A percentile compares a stretch with the other conserved stretches of the same genome.
These are phyloP conservation scores for Lamellibrachia luymesi DNA, from an alignment of 1,140 invertebrate genomes.

Conservation along the genomic window DNA sequence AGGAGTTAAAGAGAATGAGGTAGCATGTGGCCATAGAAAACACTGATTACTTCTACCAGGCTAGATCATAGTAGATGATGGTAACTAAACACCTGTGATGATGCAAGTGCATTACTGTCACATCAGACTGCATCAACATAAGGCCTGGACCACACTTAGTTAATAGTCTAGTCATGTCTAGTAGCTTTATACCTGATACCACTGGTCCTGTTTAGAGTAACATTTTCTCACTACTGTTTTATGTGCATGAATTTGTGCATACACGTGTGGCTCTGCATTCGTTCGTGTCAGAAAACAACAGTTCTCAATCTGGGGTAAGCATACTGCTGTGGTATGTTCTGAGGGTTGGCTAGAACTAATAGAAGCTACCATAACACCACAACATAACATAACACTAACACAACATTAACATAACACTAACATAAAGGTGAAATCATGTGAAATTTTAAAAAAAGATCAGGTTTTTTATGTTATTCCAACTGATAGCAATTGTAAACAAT, in stretches of 20 bases:
- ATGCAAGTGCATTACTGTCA: background rate
- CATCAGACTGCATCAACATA: background rate
- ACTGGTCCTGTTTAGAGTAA: background rate
- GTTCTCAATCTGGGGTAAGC: too few relatives aligned
- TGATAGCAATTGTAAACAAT: too few relatives aligned
- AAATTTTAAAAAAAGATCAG: too few relatives aligned
- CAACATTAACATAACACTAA: too few relatives aligned
- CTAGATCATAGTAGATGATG: background rate
- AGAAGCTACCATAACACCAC: too few relatives aligned
- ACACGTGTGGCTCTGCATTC: background rate
- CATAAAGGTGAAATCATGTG: too few relatives aligned
- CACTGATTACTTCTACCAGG: background rate
- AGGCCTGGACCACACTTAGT: background rate
- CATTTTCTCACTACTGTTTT: background rate
- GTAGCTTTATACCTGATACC: background rate
- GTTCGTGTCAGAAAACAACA: too few relatives aligned
- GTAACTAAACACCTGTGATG: background rate
- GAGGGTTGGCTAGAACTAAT: too few relatives aligned
- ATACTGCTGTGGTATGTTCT: too few relatives aligned
- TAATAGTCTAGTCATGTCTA: background rate
- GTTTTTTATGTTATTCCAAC: too few relatives aligned
- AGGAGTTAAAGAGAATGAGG: background rate
- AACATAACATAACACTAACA: too few relatives aligned
- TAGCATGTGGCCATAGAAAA: background rate
- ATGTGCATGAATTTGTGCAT: background rate